Conservation (phyloP, 2,797 vertebrate species). For the Acanthurus leucopareius region DNA sequence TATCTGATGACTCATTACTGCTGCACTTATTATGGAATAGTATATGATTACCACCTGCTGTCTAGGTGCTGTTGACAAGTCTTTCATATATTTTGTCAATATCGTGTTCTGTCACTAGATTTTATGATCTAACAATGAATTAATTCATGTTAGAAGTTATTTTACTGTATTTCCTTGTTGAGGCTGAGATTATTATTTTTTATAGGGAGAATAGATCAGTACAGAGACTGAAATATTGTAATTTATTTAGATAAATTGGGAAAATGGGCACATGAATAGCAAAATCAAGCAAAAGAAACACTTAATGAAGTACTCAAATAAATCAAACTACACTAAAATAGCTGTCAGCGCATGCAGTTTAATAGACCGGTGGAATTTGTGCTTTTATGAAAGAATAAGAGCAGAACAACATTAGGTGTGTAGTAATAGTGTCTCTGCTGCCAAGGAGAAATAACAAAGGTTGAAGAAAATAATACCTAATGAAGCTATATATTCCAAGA, state of each 20-base stretch:
- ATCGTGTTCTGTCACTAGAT: too few relatives aligned
- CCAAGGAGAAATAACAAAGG: background rate
- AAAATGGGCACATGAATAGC: background rate
- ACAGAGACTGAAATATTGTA: background rate
- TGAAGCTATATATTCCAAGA: constrained; percentile 4
- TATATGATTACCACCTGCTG: too few relatives aligned
- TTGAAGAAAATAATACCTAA: constrained; percentile 13
- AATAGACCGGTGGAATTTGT: too few relatives aligned
- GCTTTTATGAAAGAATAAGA: too few relatives aligned
- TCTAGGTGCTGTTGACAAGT: too few relatives aligned
- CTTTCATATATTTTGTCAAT: too few relatives aligned
- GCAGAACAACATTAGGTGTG: background rate
- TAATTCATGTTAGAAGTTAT: too few relatives aligned
- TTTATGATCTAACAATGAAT: too few relatives aligned
- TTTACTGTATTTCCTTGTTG: too few relatives aligned
- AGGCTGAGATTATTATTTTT: background rate
- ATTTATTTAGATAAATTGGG: background rate
- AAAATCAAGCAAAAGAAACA: background rate
- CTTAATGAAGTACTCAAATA: background rate
- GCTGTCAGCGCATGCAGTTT: background rate
- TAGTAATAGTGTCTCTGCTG: background rate
- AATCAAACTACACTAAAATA: background rate
- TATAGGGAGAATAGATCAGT: background rate
- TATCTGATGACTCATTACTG: too few relatives aligned
- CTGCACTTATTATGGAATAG: too few relatives aligned